These are phyloP conservation scores for Drosophila pruinosa DNA, from an alignment of 1,140 invertebrate genomes.

Conservation along the genomic window DNA sequence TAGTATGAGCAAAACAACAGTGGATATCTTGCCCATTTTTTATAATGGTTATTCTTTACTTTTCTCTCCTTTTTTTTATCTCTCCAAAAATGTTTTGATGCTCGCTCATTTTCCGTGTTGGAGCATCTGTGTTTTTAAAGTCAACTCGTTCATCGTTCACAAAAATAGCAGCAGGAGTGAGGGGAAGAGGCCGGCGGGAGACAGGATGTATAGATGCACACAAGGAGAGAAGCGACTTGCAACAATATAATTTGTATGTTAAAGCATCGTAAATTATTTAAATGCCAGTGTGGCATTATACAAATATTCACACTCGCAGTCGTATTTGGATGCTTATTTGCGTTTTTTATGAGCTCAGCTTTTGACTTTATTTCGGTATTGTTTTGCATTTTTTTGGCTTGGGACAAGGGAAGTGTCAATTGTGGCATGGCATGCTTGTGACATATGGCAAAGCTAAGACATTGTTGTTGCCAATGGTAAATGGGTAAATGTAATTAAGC, in stretches of 20 bases:
- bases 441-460: conserved; percentile 55
- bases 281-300: conserved; percentile 67
- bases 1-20: too few species aligned
- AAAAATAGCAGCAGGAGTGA: conserved; percentile 65
- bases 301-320: background rate
- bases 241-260: conserved; percentile 82
- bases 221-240: conserved; percentile 50
- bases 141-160: conserved; percentile 46
- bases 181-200: background rate
- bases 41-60: background rate
- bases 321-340: background rate
- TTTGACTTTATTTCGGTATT: background rate
- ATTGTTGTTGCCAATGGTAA: conserved; percentile 24
- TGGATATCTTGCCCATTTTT: background rate
- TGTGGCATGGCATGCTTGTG: conserved; percentile 70
- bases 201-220: conserved; percentile 43
- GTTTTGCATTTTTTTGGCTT: conserved; percentile 24
- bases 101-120: background rate
- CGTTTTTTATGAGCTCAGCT: conserved; percentile 45
- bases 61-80: too few species aligned
- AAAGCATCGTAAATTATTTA: conserved; percentile 82
- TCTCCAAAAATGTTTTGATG: background rate
- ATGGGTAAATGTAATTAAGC: conserved; percentile 64
- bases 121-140: background rate
- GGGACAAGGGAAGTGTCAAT: conserved; percentile 66